phyloP scores from a whole-genome alignment of 2,113 vertebrate species.

The Peromyscus leucopus region DNA sequence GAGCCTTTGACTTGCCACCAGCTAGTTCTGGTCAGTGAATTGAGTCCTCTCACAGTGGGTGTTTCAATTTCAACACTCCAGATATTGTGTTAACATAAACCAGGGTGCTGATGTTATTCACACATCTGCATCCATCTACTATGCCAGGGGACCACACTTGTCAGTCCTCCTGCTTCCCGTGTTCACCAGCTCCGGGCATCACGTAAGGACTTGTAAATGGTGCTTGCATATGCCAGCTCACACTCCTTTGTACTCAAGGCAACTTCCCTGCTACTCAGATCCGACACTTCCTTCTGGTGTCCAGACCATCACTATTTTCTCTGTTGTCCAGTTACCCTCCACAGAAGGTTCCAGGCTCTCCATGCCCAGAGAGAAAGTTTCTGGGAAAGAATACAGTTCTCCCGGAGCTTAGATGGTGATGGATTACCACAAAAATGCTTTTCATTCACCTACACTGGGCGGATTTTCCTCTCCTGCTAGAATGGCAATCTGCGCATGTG shows the following conservation, averaged over 20 bases:
- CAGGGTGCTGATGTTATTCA: too few species aligned
- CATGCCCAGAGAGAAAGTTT: neutral
- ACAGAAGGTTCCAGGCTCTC: neutral
- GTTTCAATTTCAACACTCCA: neutral
- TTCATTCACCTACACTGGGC: neutral
- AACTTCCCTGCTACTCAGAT: neutral
- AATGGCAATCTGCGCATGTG: constrained; percentile 18
- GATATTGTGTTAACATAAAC: neutral
- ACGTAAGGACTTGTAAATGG: accelerated
- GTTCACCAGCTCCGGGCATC: neutral
- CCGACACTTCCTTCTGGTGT: neutral
- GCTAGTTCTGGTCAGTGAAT: neutral
- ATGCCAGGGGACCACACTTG: neutral
- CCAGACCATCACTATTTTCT: neutral
- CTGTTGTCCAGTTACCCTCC: neutral
- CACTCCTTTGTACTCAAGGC: neutral
- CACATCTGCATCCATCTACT: neutral
- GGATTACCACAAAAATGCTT: neutral
- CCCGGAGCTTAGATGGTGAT: neutral
- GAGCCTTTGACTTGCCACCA: neutral
- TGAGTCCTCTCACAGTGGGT: neutral
- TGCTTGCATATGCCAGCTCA: neutral
- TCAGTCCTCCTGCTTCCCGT: neutral
- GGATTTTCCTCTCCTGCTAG: neutral
- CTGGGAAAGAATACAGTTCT: neutral